Evolutionary conservation across 2,888 invertebrate genomes (phyloP).

Genomic region (Oegoconia quadripuncta): DNA sequence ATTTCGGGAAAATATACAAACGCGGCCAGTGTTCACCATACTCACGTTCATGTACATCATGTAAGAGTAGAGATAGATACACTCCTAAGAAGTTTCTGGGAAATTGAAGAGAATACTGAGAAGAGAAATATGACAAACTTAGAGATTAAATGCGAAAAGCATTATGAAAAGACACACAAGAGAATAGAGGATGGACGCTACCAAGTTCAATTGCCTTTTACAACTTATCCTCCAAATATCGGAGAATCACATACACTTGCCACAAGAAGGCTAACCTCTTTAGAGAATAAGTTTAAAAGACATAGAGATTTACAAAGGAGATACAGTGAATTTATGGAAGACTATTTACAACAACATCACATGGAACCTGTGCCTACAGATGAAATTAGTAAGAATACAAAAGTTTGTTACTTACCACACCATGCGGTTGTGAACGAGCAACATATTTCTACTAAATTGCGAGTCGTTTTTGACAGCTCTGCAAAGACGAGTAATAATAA

Average conservation of each 20-base stretch:
- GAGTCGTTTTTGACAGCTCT: slow-evolving; percentile 21
- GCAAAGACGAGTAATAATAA: slow-evolving; percentile 2
- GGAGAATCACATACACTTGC: not conserved
- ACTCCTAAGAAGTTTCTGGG: not conserved
- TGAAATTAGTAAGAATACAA: not conserved
- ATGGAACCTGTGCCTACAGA: not conserved
- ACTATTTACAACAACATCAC: slow-evolving; percentile 1
- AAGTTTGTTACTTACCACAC: slow-evolving; percentile 17
- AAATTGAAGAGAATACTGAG: not conserved
- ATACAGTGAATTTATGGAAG: slow-evolving; percentile 7
- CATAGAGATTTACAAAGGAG: not conserved
- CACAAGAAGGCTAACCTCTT: not conserved
- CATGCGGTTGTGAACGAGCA: slow-evolving; percentile 20
- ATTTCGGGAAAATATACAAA: not conserved
- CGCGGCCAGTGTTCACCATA: too few species aligned
- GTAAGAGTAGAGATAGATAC: not conserved
- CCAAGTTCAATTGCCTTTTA: not conserved
- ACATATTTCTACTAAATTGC: slow-evolving; percentile 17
- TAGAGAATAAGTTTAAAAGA: slow-evolving; percentile 3
- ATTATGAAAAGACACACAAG: not conserved
- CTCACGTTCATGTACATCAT: not conserved
- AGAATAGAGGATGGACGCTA: not conserved
- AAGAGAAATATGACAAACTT: not conserved
- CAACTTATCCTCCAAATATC: not conserved
- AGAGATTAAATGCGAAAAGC: not conserved